Base-by-base conservation (phyloP, 2,888 invertebrate species). In the Julus scanicus region DNA sequence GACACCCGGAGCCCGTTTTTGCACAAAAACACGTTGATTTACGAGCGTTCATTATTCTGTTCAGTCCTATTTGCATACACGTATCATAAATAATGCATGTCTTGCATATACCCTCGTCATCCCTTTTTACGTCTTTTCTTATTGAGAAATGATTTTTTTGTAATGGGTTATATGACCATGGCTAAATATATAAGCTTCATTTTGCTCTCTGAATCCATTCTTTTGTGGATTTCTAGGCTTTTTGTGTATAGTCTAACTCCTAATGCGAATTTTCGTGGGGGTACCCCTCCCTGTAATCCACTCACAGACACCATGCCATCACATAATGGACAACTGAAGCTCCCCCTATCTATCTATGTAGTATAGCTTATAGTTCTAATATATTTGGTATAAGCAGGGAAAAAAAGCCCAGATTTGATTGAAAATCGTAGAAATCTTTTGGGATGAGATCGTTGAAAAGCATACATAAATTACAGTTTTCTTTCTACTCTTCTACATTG, bases 61-160 rank as follows among this genome's bases (percentile, higher is more conserved):
- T 80, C 80, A 13, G 13, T 80, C 80, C 80, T 80, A 80, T 80
- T 80, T 80, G 80, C 80, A 80, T 80, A 37, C 80, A 80, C 80
- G 80, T 80, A 80, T 37, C 80, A 80, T 80, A 80, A 80, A 80
- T 80, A 80, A 80, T 80, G 37, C 80, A 80, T 37, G 80, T 80
- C 80, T 80, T 80, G 80, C 80, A 20, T 71, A 71, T 71, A 71
- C 71, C 71, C 71, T 71, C 71, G 71, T 71, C 80, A 80, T 80
- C 80, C 80, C 80, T 80, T 80, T 80, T 80, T 80, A 80, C 80
- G 80, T 80, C 80, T 80, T 80, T 80, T 80, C 80, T 80, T 80
- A 80, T 80, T 80, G 80, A 80, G 80, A 80, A 80, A 80, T 80
- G 80, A 80, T 80, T 80, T 29, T 29, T 80, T 80, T 80, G 80